Evolutionary conservation across 2,113 vertebrate genomes (phyloP).

Genomic region (Datnioides undecimradiatus): DNA sequence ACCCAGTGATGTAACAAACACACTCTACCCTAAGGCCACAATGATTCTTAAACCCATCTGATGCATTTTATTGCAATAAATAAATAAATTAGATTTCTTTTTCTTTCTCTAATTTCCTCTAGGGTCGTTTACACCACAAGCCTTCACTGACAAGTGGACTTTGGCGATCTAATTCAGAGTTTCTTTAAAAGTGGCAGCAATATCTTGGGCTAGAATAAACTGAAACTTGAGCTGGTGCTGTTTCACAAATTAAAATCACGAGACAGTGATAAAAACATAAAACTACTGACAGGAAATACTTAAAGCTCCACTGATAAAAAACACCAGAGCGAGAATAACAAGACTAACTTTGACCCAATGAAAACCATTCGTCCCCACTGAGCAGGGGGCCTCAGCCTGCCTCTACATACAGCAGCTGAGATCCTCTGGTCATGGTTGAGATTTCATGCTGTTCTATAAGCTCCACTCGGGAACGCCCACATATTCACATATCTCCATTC

Average conservation of each 20-base stretch:
- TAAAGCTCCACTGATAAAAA: slow-evolving; percentile 49
- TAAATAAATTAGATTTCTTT: background rate
- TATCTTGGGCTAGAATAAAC: background rate
- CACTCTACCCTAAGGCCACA: background rate
- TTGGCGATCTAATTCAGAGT: background rate
- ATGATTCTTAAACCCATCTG: slow-evolving; percentile 12
- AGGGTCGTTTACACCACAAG: background rate
- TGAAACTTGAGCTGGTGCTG: background rate
- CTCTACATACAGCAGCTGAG: slow-evolving; percentile 37
- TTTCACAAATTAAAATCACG: slow-evolving; percentile 35
- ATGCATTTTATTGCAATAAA: slow-evolving; percentile 7
- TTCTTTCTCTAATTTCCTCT: slow-evolving; percentile 16
- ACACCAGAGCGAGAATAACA: slow-evolving; percentile 41
- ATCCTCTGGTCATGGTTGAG: slow-evolving; percentile 52
- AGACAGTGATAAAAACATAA: slow-evolving; percentile 43
- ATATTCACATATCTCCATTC: slow-evolving; percentile 75
- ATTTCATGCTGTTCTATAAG: slow-evolving; percentile 69
- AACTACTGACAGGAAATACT: slow-evolving; percentile 45
- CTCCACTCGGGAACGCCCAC: slow-evolving; percentile 69
- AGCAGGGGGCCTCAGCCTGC: background rate
- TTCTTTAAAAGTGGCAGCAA: background rate
- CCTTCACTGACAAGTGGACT: background rate
- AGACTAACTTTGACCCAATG: slow-evolving; percentile 48
- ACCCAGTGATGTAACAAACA: slow-evolving; percentile 25
- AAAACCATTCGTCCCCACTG: slow-evolving; percentile 18